Percentiles rank a stretch among this genome's conserved stretches.
Evolutionary conservation across 2,888 invertebrate species (phyloP).

Genomic region (Hypolimnas misippus): DNA sequence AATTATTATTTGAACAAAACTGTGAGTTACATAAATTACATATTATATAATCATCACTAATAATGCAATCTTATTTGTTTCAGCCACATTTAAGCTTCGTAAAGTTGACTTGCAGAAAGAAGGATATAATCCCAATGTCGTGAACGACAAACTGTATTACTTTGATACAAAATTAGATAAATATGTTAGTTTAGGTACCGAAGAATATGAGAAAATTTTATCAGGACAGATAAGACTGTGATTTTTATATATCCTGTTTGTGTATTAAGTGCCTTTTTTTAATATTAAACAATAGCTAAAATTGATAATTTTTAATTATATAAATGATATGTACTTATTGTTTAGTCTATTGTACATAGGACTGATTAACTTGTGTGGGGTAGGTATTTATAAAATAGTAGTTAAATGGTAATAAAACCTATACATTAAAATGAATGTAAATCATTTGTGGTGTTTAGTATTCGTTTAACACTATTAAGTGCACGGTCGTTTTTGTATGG

Average conservation of each 20-base stretch:
- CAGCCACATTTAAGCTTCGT: constrained; percentile 98
- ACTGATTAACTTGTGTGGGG: constrained; percentile 10
- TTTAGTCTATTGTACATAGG: background rate
- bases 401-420: background rate
- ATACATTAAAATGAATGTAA: background rate
- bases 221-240: constrained; percentile 90
- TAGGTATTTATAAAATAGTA: constrained; percentile 15
- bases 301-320: background rate
- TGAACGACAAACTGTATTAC: constrained; percentile 92
- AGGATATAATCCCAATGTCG: constrained; percentile 90
- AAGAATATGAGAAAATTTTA: constrained; percentile 90
- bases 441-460: background rate
- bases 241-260: constrained; percentile 49
- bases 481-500: background rate
- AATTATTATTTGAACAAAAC: too few species aligned
- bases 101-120: constrained; percentile 96
- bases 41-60: background rate
- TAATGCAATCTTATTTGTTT: constrained; percentile 49
- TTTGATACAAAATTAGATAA: constrained; percentile 86
- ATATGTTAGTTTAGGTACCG: constrained; percentile 88
- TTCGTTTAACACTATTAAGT: background rate
- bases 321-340: background rate
- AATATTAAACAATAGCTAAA: constrained; percentile 12
- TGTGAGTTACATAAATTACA: too few species aligned
- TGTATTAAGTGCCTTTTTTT: constrained; percentile 24